A percentile compares a stretch with the other conserved stretches of the same genome.
phyloP scores from a whole-genome alignment of 2,888 invertebrate species.

The Drosophila anomalata region DNA sequence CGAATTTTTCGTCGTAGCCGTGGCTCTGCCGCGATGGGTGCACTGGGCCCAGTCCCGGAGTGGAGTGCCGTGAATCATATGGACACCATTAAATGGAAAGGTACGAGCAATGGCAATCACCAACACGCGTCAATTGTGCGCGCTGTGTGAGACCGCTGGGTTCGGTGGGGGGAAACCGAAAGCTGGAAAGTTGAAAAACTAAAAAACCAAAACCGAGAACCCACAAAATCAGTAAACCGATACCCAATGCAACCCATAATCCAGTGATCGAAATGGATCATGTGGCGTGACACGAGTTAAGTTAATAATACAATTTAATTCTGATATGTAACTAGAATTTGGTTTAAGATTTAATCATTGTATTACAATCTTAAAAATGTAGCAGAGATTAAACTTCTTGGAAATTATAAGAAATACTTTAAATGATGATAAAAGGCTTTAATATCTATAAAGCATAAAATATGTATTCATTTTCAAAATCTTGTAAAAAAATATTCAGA shows the following conservation, averaged over 20 bases:
- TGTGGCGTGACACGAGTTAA: conserved; percentile 32
- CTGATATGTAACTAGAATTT: no score
- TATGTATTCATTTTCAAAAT: background rate
- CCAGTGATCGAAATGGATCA: conserved; percentile 22
- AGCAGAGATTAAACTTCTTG: no score
- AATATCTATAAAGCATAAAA: no score
- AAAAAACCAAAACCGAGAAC: conserved; percentile 36
- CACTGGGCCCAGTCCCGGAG: conserved; percentile 37
- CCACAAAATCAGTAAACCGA: conserved; percentile 37
- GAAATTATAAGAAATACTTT: no score
- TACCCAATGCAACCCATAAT: conserved; percentile 7
- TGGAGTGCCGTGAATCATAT: conserved; percentile 78
- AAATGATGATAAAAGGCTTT: no score
- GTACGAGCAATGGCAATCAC: conserved; percentile 68
- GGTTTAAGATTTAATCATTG: no score
- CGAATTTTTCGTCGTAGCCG: conserved; percentile 71
- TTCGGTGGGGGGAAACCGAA: background rate
- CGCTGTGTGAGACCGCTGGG: conserved; percentile 68
- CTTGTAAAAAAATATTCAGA: background rate
- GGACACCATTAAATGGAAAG: conserved; percentile 79
- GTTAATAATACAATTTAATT: no score
- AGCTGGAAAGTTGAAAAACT: conserved; percentile 20
- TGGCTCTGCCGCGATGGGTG: conserved; percentile 55
- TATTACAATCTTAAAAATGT: no score
- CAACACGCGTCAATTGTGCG: conserved; percentile 78